Base-by-base conservation (phyloP, 2,113 vertebrate species). In the Erythrocercus mccallii region DNA sequence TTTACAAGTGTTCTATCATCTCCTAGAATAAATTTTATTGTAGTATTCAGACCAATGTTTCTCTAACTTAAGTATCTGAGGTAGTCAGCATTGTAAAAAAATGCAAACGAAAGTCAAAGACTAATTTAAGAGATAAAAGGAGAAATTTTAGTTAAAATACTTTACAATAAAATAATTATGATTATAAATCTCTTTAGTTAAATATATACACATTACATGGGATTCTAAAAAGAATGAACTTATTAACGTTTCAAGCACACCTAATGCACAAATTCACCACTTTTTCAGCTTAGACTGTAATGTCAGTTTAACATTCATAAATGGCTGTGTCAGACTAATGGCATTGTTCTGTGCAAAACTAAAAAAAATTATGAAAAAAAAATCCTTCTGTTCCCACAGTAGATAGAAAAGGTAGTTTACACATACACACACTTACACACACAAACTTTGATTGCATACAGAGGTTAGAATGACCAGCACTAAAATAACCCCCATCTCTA, bases 151-250 rank as follows among this genome's bases (percentile, higher is more conserved):
- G 97, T 98, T 98, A 98, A 99, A 99, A 98, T 98, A 98, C 96
- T 98, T 98, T 97, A 99, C 98, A 98, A 98, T 98, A 98, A 98
- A 99, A 98, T 98, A 98, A 98, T 98, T 98, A 98, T 95, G 97
- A 97, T 98, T 98, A 99, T 98, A 98, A 99, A 99, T 98, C 98
- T 99, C 98, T 99, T 98, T 97, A 97, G 97, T 98, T 98, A 98
- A 98, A 98, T 99, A 99, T 99, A 96, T 98, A 99, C 98, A 99
- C 91, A 96, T 98, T 97, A 98, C 97, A 97, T 96, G 95, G 96
- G 94, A 97, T 98, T 98, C 98, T 97, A 97, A 98, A 98, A 98
- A 98, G 96, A 96, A 94, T 69, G 92, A 97, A 96, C 95, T 95
- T 95, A 90, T 94, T 97, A 97, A 97, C 90, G 95, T 97, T 97